Percentiles rank a stretch among this genome's conserved stretches.
These are phyloP conservation scores for Cyrtonyx montezumae DNA, from an alignment of 2,113 vertebrate species.

Conservation along the genomic window DNA sequence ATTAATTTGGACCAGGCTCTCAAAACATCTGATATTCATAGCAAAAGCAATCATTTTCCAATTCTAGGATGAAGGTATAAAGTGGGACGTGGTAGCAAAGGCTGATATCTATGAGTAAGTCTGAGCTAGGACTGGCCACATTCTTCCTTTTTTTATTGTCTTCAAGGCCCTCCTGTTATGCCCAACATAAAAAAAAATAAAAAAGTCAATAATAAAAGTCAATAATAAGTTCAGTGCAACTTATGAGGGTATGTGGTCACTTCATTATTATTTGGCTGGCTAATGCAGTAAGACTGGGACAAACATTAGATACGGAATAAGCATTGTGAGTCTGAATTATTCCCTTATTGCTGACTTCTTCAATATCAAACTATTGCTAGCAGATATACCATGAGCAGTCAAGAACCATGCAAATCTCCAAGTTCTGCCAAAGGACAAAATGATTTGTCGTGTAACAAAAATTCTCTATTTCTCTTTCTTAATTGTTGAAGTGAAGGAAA, in stretches of 20 bases:
- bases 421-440: neutral
- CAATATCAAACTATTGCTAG: fast-evolving
- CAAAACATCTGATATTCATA: neutral
- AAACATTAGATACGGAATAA: neutral
- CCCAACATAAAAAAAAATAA: neutral
- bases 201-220: neutral
- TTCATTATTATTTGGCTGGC: neutral
- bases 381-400: fast-evolving
- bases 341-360: neutral
- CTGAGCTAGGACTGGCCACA: neutral
- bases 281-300: neutral
- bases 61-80: neutral
- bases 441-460: fast-evolving
- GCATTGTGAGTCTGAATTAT: neutral
- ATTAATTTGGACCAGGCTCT: neutral
- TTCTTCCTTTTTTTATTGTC: neutral
- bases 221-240: neutral
- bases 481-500: neutral
- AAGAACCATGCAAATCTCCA: neutral
- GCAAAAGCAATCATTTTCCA: neutral
- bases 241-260: neutral
- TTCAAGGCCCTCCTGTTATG: neutral
- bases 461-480: neutral
- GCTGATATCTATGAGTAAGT: neutral
- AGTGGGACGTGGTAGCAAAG: neutral